Evolutionary conservation across 1,140 invertebrate genomes (phyloP).

Genomic region (Pseudomyrmex sp.): DNA sequence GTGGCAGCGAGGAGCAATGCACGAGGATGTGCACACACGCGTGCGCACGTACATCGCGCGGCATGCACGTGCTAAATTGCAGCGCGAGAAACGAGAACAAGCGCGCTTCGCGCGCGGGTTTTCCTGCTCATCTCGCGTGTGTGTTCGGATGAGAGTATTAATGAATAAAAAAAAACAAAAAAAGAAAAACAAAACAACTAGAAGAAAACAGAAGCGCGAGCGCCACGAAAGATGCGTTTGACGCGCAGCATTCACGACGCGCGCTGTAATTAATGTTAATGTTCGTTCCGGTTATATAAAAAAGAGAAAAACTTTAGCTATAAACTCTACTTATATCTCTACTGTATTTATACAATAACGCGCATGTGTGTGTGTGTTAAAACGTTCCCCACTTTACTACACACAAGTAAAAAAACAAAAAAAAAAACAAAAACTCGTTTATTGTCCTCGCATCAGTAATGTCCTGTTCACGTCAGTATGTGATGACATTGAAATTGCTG

Average conservation of each 20-base stretch:
- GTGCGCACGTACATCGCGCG: conserved; percentile 67
- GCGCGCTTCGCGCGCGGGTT: conserved; percentile 28
- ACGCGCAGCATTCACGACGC: neutral
- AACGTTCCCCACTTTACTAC: no score
- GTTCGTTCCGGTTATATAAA: neutral
- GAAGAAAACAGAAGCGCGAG: neutral
- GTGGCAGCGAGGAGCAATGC: conserved; percentile 59
- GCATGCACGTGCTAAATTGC: conserved; percentile 74
- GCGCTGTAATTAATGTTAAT: conserved; percentile 18
- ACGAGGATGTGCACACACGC: conserved; percentile 61
- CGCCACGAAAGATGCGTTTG: neutral
- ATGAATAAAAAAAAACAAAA: conserved; percentile 25
- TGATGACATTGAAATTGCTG: neutral
- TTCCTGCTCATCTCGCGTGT: conserved; percentile 51
- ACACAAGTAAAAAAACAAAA: no score
- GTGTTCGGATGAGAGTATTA: conserved; percentile 2
- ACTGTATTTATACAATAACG: no score
- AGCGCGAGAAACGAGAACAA: conserved; percentile 41
- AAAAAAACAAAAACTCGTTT: neutral
- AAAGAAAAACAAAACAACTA: no score
- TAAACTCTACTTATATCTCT: neutral
- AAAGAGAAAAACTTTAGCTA: neutral
- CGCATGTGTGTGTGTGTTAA: neutral
- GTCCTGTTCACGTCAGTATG: neutral
- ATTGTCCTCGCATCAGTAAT: neutral